phyloP scores from a whole-genome alignment of 1,140 invertebrate genomes.

The Probaryconus sp. region DNA sequence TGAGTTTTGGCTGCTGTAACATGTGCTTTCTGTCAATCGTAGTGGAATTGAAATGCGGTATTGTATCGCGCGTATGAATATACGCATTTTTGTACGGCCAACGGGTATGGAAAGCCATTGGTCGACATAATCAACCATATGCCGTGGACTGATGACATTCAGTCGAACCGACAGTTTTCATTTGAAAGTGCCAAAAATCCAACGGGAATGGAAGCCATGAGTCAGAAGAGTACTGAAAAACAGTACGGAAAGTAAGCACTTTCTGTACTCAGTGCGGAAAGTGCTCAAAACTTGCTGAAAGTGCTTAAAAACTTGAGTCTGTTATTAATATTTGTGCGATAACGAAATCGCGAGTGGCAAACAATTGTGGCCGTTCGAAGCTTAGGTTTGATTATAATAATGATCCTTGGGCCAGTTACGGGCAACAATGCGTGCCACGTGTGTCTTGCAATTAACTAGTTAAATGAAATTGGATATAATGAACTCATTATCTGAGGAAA shows the following conservation, averaged over 20 bases:
- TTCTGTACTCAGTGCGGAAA: slow-evolving; percentile 5
- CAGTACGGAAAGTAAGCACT: no score
- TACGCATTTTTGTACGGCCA: neutral
- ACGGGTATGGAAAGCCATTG: no score
- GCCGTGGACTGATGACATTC: neutral
- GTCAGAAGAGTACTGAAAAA: no score
- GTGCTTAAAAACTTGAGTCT: neutral
- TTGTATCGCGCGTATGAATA: neutral
- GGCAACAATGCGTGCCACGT: slow-evolving; percentile 27
- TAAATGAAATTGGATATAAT: slow-evolving; percentile 57
- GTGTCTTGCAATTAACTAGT: slow-evolving; percentile 55
- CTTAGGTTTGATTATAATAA: slow-evolving; percentile 29
- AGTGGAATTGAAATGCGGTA: neutral
- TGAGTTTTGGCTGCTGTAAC: neutral
- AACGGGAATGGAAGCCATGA: neutral
- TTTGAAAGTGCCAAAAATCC: slow-evolving; percentile 4
- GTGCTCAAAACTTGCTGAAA: neutral
- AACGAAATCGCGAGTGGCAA: slow-evolving; percentile 4
- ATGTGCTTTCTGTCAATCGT: neutral
- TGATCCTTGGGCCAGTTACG: slow-evolving; percentile 19
- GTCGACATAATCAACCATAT: slow-evolving; percentile 1
- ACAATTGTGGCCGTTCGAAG: slow-evolving; percentile 12
- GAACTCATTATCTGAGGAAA: slow-evolving; percentile 48
- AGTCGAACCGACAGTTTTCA: slow-evolving; percentile 8
- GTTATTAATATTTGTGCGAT: neutral